Base-by-base conservation (phyloP, 2,113 vertebrate genomes). In the Otolemur garnettii region DNA sequence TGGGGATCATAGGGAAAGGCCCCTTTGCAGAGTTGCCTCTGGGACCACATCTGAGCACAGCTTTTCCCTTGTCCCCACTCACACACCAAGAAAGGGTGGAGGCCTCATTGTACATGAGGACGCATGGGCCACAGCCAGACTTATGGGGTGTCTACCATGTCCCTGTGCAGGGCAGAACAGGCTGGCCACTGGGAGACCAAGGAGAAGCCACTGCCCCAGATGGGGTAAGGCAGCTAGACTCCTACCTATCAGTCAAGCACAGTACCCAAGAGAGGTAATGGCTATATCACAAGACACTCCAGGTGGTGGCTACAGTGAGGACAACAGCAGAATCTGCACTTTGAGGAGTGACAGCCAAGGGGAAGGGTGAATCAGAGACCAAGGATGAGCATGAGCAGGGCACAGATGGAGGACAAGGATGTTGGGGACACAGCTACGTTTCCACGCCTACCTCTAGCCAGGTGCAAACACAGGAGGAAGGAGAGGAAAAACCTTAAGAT, bases 251-350 rank as follows among this genome's bases (percentile, higher is more conserved):
- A 35, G 8, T 30, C 30, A 35, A 15, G 14, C 19, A 50, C 1
- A 4, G 30, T 0, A 2, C 4, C 24, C 24, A 1, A 11, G 7
- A 18, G 21, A 5, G 24, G 24, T 33, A 35, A 66, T 1, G 5
- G 71, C 38, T 55, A 50, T 62, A 9, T 78, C 38, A 21, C 8
- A 45, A 72, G 50, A 28, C 69, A 66, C n/a, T 19, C 30, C 68
- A 45, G 53, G n/a, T 2, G 87, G 71, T 17, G 26, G 69, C 69
- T 30, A 15, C 21, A 14, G 2, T 14, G 22, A 77, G 0, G 17
- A 35, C 5, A 4, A 17, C 69, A 75, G 13, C 64, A 35, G 50
- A 59, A 59, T 15, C 64, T 1, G 1, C 0, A 2, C 3, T 77
- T 57, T 2, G 3, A 55, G 86, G 28, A 42, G 68, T 21, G 53